Evolutionary conservation across 23 tunicate genomes (phyloP).

Genomic region (Trididemnum clinides): DNA sequence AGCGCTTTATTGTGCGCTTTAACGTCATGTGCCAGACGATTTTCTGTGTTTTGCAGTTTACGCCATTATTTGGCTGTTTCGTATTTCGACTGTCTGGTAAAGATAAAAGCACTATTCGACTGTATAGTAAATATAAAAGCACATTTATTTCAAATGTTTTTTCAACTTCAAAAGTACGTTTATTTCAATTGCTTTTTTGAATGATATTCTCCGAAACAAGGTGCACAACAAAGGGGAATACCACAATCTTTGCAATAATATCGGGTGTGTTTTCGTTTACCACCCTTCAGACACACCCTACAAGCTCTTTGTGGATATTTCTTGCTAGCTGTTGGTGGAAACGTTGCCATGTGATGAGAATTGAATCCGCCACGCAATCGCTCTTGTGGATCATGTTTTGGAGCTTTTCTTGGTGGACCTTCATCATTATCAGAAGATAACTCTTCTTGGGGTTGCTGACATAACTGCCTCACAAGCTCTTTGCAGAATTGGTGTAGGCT

Average conservation of each 20-base stretch:
- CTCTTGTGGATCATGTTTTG: background rate
- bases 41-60: no score
- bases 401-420: constrained; percentile 23
- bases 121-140: no score
- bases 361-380: constrained; percentile 19
- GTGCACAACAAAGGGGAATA: background rate
- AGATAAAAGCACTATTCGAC: no score
- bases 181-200: no score
- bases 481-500: background rate
- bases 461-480: constrained; percentile 20
- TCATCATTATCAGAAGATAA: background rate
- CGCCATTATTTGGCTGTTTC: no score
- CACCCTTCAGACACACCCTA: constrained; percentile 3
- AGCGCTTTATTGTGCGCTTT: no score
- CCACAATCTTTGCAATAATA: constrained; percentile 20
- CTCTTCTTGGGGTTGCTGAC: constrained; percentile 8
- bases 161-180: no score
- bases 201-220: constrained; percentile 9
- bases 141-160: no score
- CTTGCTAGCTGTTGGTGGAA: background rate
- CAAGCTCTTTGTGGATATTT: constrained; percentile 2
- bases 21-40: no score
- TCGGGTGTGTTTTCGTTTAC: background rate
- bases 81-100: no score
- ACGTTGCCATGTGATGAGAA: background rate